Evolutionary conservation across 2,797 vertebrate genomes (phyloP), one percentile per base, ranked within the genome.

Genomic region (Hozukius guyotensis): DNA sequence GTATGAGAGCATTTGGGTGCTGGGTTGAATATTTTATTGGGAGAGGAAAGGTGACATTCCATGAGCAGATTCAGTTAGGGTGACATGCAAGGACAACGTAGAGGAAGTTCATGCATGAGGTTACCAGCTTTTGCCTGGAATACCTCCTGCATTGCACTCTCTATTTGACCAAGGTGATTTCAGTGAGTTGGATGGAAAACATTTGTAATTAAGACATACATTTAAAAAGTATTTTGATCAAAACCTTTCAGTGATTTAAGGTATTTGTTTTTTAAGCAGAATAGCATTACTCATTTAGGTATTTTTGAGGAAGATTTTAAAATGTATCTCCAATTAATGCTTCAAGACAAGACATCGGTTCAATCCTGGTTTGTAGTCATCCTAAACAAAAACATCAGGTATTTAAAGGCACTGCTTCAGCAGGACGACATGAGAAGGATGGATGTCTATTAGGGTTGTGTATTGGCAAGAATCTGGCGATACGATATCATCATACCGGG

Each of bases 1-100:
- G 31, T 20, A 49, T 65, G 59, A 57, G 22, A 68, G 66, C 62
- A 53, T 62, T 32, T 16, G n/a, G 42, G 25, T 53, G 16, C 57
- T 32, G 36, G 52, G 46, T 25, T 63, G 46, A 27, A 75, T 68
- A 77, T 81, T 65, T 81, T 65, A 25, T 52, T 6, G 18, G 7
- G 65, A 59, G 5, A n/a, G 56, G n/a, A 72, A 68, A 75, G 59
- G 59, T 78, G 62, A 72, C 12, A 14, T 71, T 82, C 27, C n/a
- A 64, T 20, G 13, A 74, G 36, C 8, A 53, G 62, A 70, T 74
- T 64, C 8, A 75, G 60, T 80, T 68, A 77, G 46, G 55, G 10
- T 59, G 60, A 65, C 46, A 32, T 61, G 34, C 12, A 71, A 25
- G 66, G 64, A 62, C 13, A 24, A 69, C 25, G 53, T 31, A 24